Percentiles rank a stretch among this genome's conserved stretches.
Evolutionary conservation across 2,113 vertebrate species (phyloP).

Genomic region (Atrichornis clamosus): DNA sequence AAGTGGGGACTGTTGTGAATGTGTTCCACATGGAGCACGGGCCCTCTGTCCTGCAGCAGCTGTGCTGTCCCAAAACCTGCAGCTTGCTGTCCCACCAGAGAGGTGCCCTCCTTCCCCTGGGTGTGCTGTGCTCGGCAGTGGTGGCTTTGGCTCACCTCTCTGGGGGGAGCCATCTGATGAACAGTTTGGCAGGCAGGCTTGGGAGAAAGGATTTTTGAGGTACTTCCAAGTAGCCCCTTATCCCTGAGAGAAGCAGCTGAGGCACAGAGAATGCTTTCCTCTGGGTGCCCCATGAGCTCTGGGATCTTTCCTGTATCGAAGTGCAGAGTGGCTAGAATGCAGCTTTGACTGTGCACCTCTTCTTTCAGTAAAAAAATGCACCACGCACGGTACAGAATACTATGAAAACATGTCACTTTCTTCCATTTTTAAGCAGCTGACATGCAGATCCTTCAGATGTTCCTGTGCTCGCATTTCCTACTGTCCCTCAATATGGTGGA

Average conservation of each 20-base stretch:
- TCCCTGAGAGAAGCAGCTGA: not conserved
- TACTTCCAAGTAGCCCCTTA: not conserved
- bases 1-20: not conserved
- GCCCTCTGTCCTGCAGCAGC: not conserved
- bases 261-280: rapidly evolving
- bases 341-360: not conserved
- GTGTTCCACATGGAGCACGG: not conserved
- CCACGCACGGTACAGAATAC: not conserved
- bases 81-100: not conserved
- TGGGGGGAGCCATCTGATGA: not conserved
- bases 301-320: not conserved
- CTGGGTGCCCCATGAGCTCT: rapidly evolving
- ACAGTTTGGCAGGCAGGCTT: not conserved
- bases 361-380: not conserved
- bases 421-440: not conserved
- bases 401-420: not conserved
- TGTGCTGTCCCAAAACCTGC: not conserved
- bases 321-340: not conserved
- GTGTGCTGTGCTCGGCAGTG: not conserved
- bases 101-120: not conserved
- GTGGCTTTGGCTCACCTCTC: not conserved
- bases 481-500: not conserved
- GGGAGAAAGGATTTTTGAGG: not conserved
- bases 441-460: not conserved
- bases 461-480: not conserved